Percentiles rank a stretch among this genome's conserved stretches.
Conservation (phyloP, 2,797 vertebrate genomes). For the Gobio occitaniae region DNA sequence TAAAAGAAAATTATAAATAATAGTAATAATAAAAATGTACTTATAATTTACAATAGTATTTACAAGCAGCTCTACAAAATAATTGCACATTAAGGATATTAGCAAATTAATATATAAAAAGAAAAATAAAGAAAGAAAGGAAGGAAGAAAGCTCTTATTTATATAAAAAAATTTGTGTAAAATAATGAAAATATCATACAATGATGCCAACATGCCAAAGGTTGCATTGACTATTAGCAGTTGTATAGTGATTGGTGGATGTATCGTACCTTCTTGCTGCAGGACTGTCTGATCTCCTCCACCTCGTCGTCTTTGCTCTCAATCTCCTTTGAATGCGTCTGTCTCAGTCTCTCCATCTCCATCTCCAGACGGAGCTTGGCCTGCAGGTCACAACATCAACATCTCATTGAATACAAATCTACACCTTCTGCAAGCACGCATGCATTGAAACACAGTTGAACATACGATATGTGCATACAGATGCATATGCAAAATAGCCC, state of each 20-base stretch:
- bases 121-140: not conserved
- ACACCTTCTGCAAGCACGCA: not conserved
- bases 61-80: not conserved
- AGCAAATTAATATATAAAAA: not conserved
- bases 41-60: not conserved
- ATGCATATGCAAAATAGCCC: constrained; percentile 28
- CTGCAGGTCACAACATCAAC: constrained; percentile 67
- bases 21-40: not conserved
- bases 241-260: not conserved
- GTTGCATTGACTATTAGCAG: not conserved
- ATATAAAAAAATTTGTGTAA: not conserved
- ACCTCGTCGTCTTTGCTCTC: constrained; percentile 96
- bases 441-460: constrained; percentile 3
- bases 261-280: constrained; percentile 92
- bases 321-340: constrained; percentile 93
- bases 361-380: constrained; percentile 96
- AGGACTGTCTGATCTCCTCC: constrained; percentile 94
- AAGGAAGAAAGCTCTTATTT: not conserved
- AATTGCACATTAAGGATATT: not conserved
- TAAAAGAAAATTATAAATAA: not conserved
- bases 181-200: not conserved
- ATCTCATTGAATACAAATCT: constrained; percentile 9
- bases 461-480: not conserved
- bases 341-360: constrained; percentile 96
- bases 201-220: not conserved